Evolutionary conservation across 2,797 vertebrate genomes (phyloP), one percentile per base, ranked within the genome.

Genomic region (Myiothlypis coronata): DNA sequence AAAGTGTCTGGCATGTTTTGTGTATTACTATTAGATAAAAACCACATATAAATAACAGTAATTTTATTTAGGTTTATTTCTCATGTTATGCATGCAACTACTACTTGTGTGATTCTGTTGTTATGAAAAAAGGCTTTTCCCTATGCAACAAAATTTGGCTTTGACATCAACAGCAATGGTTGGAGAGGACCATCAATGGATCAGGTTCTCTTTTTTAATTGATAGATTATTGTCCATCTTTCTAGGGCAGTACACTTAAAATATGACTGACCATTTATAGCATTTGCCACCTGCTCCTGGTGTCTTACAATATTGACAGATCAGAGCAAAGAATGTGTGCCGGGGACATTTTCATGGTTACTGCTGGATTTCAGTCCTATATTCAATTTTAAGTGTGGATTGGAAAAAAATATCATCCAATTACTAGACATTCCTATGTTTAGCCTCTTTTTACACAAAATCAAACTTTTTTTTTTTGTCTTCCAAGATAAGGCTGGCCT

Each of bases 41-140:
- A 24, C 1, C 52, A 63, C 76, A 56, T 44, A 90, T n/a, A 63
- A 90, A 83, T 90, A 72, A 43, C 19, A 89, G 80, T 74, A 39
- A 83, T 91, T 93, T 95, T 78, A 57, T 89, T 87, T 92, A 39
- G 57, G 15, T 90, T 93, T 91, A 83, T 95, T 94, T 83, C 35
- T 61, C 43, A 59, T 52, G 83, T 65, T 92, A 44, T 70, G 53
- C 43, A 76, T 69, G 70, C 60, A 83, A 87, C 87, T 67, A 61
- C 43, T 69, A 77, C 61, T 93, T 37, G 12, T 59, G 61, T 65
- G 70, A 75, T 67, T 44, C 16, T 1, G 72, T 93, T 95, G 72
- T 76, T 92, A 87, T 90, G 89, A 95, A 70, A 94, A 95, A 96
- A 95, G 64, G 37, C 24, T 90, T 86, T 91, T 75, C 50, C 32